Evolutionary conservation across 1,140 invertebrate genomes (phyloP), one percentile per base, ranked within the genome.

Genomic region (Drosophila neocordata): DNA sequence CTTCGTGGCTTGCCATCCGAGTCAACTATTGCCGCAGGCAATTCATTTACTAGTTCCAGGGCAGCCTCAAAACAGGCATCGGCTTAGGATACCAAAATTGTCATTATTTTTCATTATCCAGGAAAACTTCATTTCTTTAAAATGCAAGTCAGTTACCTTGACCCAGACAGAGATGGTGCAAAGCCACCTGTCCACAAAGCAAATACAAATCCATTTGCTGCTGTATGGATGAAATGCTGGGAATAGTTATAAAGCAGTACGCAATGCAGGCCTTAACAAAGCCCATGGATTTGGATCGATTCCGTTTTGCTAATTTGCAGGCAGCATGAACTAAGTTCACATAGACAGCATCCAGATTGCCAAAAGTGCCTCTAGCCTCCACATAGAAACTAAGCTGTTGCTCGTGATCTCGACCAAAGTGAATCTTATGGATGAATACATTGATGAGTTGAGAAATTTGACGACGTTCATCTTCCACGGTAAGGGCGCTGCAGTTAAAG

Each of bases 221-320:
- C 66, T 95, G 93, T 6, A 95, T 93, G 69, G 96, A 95, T 68
- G 94, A 94, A 77, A 99, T 94, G 5, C 98, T 99, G 20, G 98
- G 98, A 92, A 98, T 97, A 1, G 98, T 99, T 37, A 99, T 98
- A 90, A 96, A 99, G 92, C 95, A 96, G 92, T 97, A 99, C 0
- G 98, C 98, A 57, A 97, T 95, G 93, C 98, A 99, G n/a, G 98
- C 97, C 77, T 96, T 94, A 24, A 97, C 95, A 93, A 98, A 97
- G 65, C 96, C 95, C 34, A 61, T 72, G 4, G 78, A 78, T 34
- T 75, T 82, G 2, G 94, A 94, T 1, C 95, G 94, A 1, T 96
- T 96, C 2, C 96, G 95, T 69, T 97, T 94, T 0, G 96, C 93
- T 65, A 98, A 91, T 68, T 94, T 93, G 92, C 97, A 97, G 5